A percentile compares a stretch with the other conserved stretches of the same genome.
These are phyloP conservation scores for Hypercompe scribonia DNA, from an alignment of 2,888 invertebrate species.

Conservation along the genomic window DNA sequence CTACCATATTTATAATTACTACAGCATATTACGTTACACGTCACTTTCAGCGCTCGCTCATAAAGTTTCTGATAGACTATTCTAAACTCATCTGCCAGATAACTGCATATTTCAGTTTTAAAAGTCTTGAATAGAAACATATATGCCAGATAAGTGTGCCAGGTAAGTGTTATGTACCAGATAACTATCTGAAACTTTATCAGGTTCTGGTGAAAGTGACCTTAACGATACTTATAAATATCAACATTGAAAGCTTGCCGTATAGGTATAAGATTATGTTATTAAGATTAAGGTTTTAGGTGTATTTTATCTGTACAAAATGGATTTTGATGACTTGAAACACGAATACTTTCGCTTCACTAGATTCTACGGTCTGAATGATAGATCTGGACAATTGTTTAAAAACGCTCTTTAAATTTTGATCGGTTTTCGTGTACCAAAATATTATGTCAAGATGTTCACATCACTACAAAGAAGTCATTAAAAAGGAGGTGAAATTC, in stretches of 20 bases:
- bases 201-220: too few relatives aligned
- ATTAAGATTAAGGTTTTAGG: background rate
- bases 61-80: too few relatives aligned
- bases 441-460: background rate
- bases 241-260: slow-evolving; percentile 1
- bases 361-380: background rate
- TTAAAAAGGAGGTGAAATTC: too few relatives aligned
- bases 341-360: background rate
- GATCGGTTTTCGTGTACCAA: background rate
- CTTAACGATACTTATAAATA: too few relatives aligned
- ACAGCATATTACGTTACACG: slow-evolving; percentile 5
- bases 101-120: too few relatives aligned
- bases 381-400: background rate
- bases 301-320: background rate
- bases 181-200: too few relatives aligned
- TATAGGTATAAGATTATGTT: background rate
- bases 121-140: too few relatives aligned
- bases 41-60: too few relatives aligned
- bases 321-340: background rate
- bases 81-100: too few relatives aligned
- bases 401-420: background rate
- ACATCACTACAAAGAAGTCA: too few relatives aligned
- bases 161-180: too few relatives aligned
- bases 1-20: slow-evolving; percentile 19
- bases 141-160: too few relatives aligned